Evolutionary conservation across 2,888 invertebrate genomes (phyloP).

Genomic region (Cantharis nigra): DNA sequence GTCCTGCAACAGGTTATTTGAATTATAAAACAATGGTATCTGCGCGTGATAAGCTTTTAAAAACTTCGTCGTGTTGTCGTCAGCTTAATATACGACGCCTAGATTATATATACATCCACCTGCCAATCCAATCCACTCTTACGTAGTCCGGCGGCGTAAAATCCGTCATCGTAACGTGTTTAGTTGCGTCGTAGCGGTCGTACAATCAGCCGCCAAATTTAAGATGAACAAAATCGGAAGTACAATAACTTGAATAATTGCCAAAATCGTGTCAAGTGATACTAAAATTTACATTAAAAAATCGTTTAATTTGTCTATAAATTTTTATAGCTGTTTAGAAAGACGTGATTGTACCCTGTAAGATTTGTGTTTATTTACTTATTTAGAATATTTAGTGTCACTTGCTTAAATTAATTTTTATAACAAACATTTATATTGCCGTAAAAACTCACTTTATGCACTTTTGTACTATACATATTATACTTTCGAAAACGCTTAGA

Average conservation of each 20-base stretch:
- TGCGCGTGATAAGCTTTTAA: conserved; percentile 27
- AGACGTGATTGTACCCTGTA: neutral
- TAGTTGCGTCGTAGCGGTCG: conserved; percentile 38
- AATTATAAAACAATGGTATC: conserved; percentile 15
- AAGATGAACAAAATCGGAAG: conserved; percentile 21
- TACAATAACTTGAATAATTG: conserved; percentile 11
- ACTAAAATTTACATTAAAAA: conserved; percentile 1
- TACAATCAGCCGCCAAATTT: conserved; percentile 38
- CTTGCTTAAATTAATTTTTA: neutral
- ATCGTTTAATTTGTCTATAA: neutral
- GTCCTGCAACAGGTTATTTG: conserved; percentile 19
- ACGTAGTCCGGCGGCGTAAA: conserved; percentile 24
- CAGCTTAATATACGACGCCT: conserved; percentile 23
- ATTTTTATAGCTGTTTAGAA: neutral
- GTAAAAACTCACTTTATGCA: neutral
- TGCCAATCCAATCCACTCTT: conserved; percentile 32
- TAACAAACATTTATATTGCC: neutral
- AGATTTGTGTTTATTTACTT: neutral
- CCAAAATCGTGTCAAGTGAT: conserved; percentile 8
- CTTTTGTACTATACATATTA: neutral
- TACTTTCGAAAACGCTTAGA: neutral
- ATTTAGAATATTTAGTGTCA: neutral
- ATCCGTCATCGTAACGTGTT: conserved; percentile 31
- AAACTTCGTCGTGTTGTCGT: conserved; percentile 23
- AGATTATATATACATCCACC: conserved; percentile 29